These are phyloP conservation scores for Bombus superbus DNA, from an alignment of 1,140 invertebrate species.

Conservation along the genomic window DNA sequence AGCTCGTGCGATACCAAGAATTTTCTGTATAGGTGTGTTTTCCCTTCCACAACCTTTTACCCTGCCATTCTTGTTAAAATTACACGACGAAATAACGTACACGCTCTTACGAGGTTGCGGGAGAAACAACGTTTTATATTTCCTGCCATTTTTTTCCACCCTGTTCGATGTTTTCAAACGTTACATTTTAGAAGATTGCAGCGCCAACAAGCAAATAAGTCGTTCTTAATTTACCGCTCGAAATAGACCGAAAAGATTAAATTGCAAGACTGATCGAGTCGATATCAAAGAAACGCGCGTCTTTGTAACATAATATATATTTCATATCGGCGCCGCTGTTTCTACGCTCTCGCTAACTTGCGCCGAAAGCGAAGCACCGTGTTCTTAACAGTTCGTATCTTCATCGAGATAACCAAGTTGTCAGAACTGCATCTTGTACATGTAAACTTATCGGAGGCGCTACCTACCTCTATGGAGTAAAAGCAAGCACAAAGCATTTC, in stretches of 20 bases:
- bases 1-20: neutral
- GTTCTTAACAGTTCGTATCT: conserved; percentile 2
- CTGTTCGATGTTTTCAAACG: neutral
- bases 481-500: neutral
- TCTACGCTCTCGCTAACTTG: no score
- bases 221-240: neutral
- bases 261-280: neutral
- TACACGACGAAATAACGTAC: neutral
- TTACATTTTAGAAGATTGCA: no score
- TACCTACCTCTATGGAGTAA: neutral
- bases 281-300: no score
- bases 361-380: neutral
- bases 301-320: neutral
- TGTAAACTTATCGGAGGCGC: neutral
- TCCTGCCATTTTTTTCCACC: neutral
- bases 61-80: neutral
- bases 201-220: neutral
- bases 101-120: neutral
- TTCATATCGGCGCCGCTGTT: neutral
- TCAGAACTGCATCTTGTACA: neutral
- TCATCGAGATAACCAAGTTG: conserved; percentile 7
- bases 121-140: neutral
- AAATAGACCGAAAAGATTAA: neutral
- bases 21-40: neutral
- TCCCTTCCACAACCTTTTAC: rapidly evolving